Conservation (phyloP, 2,797 vertebrate species). For the Neomorphus geoffroyi region DNA sequence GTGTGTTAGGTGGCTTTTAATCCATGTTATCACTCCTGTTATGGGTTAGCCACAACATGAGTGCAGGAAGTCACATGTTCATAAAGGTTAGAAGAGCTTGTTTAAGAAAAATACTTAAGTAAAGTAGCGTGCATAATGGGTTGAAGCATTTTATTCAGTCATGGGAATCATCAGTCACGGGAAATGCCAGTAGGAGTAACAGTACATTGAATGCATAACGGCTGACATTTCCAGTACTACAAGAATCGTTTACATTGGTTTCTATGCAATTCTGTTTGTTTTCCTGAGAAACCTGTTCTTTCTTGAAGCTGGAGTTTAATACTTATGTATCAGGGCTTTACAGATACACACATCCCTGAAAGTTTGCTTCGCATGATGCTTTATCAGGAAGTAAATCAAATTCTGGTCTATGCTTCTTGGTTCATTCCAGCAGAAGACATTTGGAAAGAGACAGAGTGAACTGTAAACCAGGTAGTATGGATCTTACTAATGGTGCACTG, state of each 20-base stretch:
- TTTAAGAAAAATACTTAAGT: not conserved
- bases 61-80: not conserved
- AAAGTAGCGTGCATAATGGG: not conserved
- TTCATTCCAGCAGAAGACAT: not conserved
- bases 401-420: not conserved
- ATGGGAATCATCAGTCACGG: slow-evolving; percentile 36
- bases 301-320: not conserved
- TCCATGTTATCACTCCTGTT: not conserved
- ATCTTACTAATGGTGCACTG: not conserved
- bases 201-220: slow-evolving; percentile 27
- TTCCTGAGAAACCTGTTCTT: not conserved
- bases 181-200: slow-evolving; percentile 38
- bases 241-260: not conserved
- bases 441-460: not conserved
- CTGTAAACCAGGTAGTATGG: not conserved
- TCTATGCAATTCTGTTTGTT: not conserved
- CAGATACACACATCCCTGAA: not conserved
- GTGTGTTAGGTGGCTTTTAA: not conserved
- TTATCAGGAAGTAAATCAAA: not conserved
- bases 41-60: not conserved
- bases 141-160: slow-evolving; percentile 16
- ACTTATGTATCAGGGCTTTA: not conserved
- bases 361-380: not conserved
- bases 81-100: not conserved
- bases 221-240: slow-evolving; percentile 38